Base-by-base conservation (phyloP, 2,797 vertebrate species). In the Limnodromus scolopaceus region DNA sequence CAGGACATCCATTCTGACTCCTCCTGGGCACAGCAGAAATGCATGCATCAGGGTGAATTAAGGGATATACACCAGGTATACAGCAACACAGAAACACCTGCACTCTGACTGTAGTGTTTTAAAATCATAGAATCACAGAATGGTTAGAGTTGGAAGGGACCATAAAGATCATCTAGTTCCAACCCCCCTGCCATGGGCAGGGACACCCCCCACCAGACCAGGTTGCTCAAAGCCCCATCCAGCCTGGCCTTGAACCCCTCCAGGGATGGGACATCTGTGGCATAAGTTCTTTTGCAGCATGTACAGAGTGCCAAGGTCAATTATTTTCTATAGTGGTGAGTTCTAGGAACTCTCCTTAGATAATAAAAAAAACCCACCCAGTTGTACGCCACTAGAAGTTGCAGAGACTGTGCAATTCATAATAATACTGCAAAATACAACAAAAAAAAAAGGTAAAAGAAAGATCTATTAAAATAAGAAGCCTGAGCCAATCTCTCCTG, bases 1-100 rank as follows among this genome's bases (percentile, higher is more conserved):
- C 78, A 97, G 79, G 18, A 87, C 86, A 30, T 98, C 98, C 98
- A 98, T 98, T 32, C 72, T 75, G 32, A 55, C 6, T 16, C 4
- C 48, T 58, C 54, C 22, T 36, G 11, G 48, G 41, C 64, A 25
- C 76, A 55, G 15, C 32, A 66, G 68, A 57, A 84, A 84, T 3
- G 16, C 38, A 58, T 0, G 1, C 22, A 83, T 4, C 11, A 36
- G 16, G 9, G 6, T 51, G 41, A 86, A 32, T 13, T 54, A 51
- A 54, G 53, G 57, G 7, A 1, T 61, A 57, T 20, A 23, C 88
- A 14, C 3, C 22, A 57, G 19, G 10, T 14, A 20, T 2, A 45
- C 4, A 19, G 49, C 7, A 49, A 32, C 28, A 64, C 25, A 70
- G 27, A 43, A 80, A 41, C 30, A 16, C 20, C 45, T 0, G 1